phyloP scores from a whole-genome alignment of 1,140 invertebrate genomes.

The Ericerus pela region DNA sequence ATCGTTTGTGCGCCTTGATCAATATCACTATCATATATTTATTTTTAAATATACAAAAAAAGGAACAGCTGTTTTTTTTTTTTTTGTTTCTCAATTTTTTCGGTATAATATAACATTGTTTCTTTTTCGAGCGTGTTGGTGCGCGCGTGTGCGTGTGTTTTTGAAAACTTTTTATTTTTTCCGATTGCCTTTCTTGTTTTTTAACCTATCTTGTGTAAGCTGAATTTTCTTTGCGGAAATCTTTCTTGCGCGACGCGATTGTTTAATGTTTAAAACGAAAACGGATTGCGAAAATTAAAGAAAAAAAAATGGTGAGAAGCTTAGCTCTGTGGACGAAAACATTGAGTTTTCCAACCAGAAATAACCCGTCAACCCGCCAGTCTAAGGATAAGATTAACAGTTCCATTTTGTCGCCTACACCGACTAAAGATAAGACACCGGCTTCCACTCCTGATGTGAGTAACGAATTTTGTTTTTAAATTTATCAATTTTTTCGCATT shows the following conservation, averaged over 20 bases:
- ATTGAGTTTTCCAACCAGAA: constrained; percentile 63
- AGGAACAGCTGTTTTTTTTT: no score
- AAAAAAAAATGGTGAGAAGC: constrained; percentile 53
- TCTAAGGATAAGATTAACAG: constrained; percentile 19
- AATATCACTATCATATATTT: no score
- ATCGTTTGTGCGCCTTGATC: neutral
- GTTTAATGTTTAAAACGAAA: neutral
- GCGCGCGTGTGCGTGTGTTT: neutral
- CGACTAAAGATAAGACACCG: constrained; percentile 16
- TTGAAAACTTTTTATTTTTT: neutral
- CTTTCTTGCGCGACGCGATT: neutral
- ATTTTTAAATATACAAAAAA: no score
- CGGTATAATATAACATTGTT: no score
- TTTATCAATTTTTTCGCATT: no score
- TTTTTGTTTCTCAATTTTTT: no score
- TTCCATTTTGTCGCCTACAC: constrained; percentile 15
- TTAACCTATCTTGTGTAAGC: neutral
- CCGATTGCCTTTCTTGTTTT: neutral
- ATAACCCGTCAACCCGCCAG: constrained; percentile 54
- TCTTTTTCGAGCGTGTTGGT: no score
- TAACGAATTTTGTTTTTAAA: no score
- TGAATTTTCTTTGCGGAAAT: neutral
- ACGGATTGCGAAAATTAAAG: neutral
- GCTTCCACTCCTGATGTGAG: constrained; percentile 16
- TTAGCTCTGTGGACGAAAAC: constrained; percentile 75